Base-by-base conservation (phyloP, 1,140 invertebrate species). In the Artemia franciscana region DNA sequence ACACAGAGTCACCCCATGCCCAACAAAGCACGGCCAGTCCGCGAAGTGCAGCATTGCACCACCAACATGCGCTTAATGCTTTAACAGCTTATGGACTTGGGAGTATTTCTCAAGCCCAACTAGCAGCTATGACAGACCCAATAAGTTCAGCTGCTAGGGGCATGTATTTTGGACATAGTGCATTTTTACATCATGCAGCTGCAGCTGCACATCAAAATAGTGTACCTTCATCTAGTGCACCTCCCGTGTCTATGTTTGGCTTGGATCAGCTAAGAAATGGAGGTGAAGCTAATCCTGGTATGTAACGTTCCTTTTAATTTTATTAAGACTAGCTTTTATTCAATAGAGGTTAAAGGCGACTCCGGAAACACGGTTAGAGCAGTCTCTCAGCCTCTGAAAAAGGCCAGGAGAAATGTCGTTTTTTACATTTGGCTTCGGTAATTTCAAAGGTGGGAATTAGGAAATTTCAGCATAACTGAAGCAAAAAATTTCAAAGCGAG, bases 141-240 rank as follows among this genome's bases (percentile, higher is more conserved):
- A 69, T 72, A 39, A 70, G 69, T 70, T 69, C 66, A 67, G 67
- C 62, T 72, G 70, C 68, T 63, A 69, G 75, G 71, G 71, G 70
- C 66, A 75, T 69, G 66, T n/a, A 64, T 70, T 26, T 69, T 67
- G 24, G 68, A 67, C 59, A 67, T 69, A 51, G 39, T 51, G 39
- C 39, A 15, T 51, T 51, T 18, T 18, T 59, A 68, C 69, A 18
- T 63, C 62, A 59, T 23, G 28, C 62, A 27, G 59, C 61, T 9
- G 58, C 60, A 12, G 64, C 61, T 12, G 64, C 66, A 18, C 39
- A 51, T 18, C 39, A 51, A 18, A 51, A 12, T 12, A 15, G 12
- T 12, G n/a, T n/a, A n/a, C n/a, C n/a, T n/a, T 12, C 39, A 51
- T 15, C 39, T 15, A 51, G 39, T 51, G 39, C 39, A 18, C 39